A percentile compares a stretch with the other conserved stretches of the same genome.
Evolutionary conservation across 2,888 invertebrate genomes (phyloP).

Genomic region (Hoplodrina blanda): DNA sequence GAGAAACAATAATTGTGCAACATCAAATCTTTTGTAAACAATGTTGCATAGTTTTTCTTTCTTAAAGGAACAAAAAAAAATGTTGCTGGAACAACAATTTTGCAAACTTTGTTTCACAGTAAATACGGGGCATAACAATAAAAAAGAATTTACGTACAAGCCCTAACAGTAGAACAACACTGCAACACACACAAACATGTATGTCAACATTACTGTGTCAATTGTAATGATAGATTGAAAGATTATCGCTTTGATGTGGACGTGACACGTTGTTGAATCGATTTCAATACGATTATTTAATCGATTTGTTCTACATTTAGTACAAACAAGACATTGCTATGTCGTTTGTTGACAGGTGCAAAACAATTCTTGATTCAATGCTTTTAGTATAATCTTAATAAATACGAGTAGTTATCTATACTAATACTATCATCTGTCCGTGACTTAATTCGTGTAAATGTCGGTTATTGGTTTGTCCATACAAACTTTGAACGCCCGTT

Average conservation of each 20-base stretch:
- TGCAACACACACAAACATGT: constrained; percentile 23
- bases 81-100: too few species aligned
- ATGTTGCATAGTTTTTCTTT: too few species aligned
- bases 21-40: too few species aligned
- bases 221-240: constrained; percentile 48
- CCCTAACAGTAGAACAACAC: constrained; percentile 29
- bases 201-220: constrained; percentile 50
- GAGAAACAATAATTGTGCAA: too few species aligned
- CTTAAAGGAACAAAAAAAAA: too few species aligned
- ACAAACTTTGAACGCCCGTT: too few species aligned
- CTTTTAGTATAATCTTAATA: not conserved
- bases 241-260: constrained; percentile 42
- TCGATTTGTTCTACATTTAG: constrained; percentile 43
- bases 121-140: not conserved
- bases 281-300: constrained; percentile 42
- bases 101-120: not conserved
- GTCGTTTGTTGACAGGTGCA: constrained; percentile 24
- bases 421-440: too few species aligned
- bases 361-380: constrained; percentile 17
- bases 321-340: constrained; percentile 24
- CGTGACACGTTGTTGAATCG: constrained; percentile 34
- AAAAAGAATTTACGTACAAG: not conserved
- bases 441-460: too few species aligned
- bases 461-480: too few species aligned
- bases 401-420: too few species aligned